A percentile compares a stretch with the other conserved stretches of the same genome.
These are phyloP conservation scores for Drosophila peninsularis DNA, from an alignment of 2,888 invertebrate species.

Conservation along the genomic window DNA sequence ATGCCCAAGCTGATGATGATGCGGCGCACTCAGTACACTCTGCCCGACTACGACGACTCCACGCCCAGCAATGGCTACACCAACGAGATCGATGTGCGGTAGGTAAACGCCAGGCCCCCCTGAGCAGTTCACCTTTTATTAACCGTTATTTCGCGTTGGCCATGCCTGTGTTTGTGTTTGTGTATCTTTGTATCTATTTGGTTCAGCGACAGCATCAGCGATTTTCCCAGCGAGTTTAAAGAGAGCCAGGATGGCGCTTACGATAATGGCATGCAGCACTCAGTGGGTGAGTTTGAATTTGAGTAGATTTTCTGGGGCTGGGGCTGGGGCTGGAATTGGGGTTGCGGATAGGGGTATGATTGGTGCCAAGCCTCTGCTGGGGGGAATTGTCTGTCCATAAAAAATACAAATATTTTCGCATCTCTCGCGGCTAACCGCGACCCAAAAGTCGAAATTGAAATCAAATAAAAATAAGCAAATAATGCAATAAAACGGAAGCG, in stretches of 20 bases:
- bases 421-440: slow-evolving; percentile 39
- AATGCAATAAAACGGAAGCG: slow-evolving; percentile 64
- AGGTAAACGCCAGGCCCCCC: slow-evolving; percentile 21
- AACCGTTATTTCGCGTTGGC: slow-evolving; percentile 5
- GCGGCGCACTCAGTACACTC: slow-evolving; percentile 93
- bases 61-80: slow-evolving; percentile 92
- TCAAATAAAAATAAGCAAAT: slow-evolving; percentile 67
- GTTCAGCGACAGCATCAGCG: slow-evolving; percentile 88
- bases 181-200: not conserved
- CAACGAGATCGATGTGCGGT: slow-evolving; percentile 94
- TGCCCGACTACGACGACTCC: slow-evolving; percentile 93
- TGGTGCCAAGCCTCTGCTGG: not conserved
- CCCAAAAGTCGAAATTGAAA: slow-evolving; percentile 59
- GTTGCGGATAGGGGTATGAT: no score
- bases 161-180: slow-evolving; percentile 6
- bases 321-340: not conserved
- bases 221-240: slow-evolving; percentile 89
- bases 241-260: slow-evolving; percentile 86
- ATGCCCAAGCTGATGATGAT: slow-evolving; percentile 96
- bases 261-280: slow-evolving; percentile 88
- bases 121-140: slow-evolving; percentile 23
- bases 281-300: slow-evolving; percentile 86
- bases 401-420: slow-evolving; percentile 55
- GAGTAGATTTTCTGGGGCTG: not conserved
- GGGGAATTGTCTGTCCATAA: slow-evolving; percentile 31